Base-by-base conservation (phyloP, 2,888 invertebrate species). In the Latrodectus hesperus region DNA sequence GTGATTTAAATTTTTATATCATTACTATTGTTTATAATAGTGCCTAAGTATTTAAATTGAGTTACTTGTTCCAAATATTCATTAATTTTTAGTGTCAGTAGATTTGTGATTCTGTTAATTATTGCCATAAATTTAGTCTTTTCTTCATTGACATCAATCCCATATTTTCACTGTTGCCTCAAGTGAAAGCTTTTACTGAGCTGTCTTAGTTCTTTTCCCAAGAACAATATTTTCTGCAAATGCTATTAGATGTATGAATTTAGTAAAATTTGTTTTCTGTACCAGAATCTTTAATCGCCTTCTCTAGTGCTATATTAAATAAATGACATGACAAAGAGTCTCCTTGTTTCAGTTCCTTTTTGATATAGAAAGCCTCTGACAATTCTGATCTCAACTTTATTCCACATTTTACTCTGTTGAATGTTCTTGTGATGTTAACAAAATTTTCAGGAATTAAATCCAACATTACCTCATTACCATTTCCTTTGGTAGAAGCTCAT, bases 21-120 rank as follows among this genome's bases (percentile, higher is more conserved):
- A 67, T 68, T 68, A 26, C 17, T 22, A 68, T 0, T 17, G 17
- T 68, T 68, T 68, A 68, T 17, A 17, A 5, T 4, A 22, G 67
- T 51, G 11, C 71, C 11, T 16, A 71, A 71, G 38, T 49, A 71
- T n/a, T 71, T 51, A 71, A 71, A 71, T 71, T 16, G 49, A 14
- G 9, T 49, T 16, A 71, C 16, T 26, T 71, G 10, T 8, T 71
- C 14, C 38, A 71, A 71, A 38, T 71, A 71, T 16, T 71, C 71
- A 71, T 49, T 38, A 22, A 22, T 68, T 68, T 68, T 68, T 17
- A 68, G 67, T 12, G 8, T 0, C 17, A 11, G 17, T 17, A 68
- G 71, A 49, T 71, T 71, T 14, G 9, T 9, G n/a, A n/a, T 51
- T 71, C 71, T 71, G 8, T 71, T 71, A 9, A 49, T 71, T 22